phyloP scores from a whole-genome alignment of 2,797 vertebrate species.

The Melopsittacus undulatus region DNA sequence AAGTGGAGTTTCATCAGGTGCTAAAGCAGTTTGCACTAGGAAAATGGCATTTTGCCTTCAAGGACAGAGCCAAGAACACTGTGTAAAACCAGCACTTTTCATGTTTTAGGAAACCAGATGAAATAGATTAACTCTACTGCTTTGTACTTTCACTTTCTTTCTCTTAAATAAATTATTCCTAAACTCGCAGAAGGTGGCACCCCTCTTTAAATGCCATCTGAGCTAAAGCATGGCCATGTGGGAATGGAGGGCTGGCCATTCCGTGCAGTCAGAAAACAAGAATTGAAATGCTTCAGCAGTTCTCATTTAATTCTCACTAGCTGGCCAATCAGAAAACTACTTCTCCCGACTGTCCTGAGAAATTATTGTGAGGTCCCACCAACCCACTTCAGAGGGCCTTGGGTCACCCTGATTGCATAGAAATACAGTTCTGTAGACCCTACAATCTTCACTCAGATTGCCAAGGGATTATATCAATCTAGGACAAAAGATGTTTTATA shows the following conservation, averaged over 20 bases:
- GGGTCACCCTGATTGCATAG: background rate
- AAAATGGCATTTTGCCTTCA: conserved; percentile 17
- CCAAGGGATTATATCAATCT: background rate
- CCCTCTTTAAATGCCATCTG: background rate
- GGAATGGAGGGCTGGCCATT: background rate
- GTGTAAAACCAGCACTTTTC: background rate
- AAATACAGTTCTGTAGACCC: background rate
- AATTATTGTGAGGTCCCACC: background rate
- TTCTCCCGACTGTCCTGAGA: background rate
- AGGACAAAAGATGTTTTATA: background rate
- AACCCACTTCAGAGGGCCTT: background rate
- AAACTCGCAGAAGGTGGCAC: background rate
- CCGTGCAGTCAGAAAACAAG: background rate
- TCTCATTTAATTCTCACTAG: background rate
- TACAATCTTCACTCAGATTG: background rate
- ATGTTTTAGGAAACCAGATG: conserved; percentile 19
- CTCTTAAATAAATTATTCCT: background rate
- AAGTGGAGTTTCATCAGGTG: conserved; percentile 44
- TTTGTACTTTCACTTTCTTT: conserved; percentile 40
- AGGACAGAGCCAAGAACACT: background rate
- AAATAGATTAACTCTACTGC: background rate
- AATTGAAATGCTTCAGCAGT: background rate
- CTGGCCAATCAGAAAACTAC: background rate
- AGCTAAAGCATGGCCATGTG: fast-evolving
- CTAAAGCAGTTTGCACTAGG: conserved; percentile 16